Percentiles rank a stretch among this genome's conserved stretches.
phyloP scores from a whole-genome alignment of 2,888 invertebrate species.

The Tortrix viridana region DNA sequence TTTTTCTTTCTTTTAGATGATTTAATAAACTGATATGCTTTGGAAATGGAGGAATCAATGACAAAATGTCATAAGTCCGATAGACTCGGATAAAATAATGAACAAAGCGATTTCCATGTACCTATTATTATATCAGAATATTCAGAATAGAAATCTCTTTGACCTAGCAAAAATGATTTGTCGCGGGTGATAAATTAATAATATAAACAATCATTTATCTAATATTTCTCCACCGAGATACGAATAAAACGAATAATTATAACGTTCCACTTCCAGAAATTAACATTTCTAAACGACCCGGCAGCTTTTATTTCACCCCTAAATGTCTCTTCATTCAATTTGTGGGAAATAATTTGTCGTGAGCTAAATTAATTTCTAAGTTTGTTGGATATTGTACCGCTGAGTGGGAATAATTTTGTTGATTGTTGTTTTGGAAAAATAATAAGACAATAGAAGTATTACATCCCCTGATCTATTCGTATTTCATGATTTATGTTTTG shows the following conservation, averaged over 20 bases:
- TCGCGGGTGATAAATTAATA: background rate
- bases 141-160: background rate
- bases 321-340: conserved; percentile 63
- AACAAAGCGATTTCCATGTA: background rate
- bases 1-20: too few species aligned
- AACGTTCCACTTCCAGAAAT: conserved; percentile 51
- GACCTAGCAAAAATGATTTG: background rate
- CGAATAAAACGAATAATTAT: conserved; percentile 40
- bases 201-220: conserved; percentile 22
- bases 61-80: background rate
- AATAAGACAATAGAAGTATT: conserved; percentile 36
- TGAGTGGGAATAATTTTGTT: conserved; percentile 53
- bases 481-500: too few species aligned
- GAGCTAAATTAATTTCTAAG: conserved; percentile 65
- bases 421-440: conserved; percentile 47
- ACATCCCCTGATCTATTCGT: too few species aligned
- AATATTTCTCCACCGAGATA: conserved; percentile 18
- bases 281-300: conserved; percentile 58
- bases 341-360: conserved; percentile 61
- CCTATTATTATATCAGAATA: background rate
- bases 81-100: background rate
- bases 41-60: background rate
- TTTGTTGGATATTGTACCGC: conserved; percentile 54
- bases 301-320: conserved; percentile 53
- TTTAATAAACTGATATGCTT: too few species aligned